These are phyloP conservation scores for Hyphantria cunea DNA, from an alignment of 1,140 invertebrate species.

Conservation along the genomic window DNA sequence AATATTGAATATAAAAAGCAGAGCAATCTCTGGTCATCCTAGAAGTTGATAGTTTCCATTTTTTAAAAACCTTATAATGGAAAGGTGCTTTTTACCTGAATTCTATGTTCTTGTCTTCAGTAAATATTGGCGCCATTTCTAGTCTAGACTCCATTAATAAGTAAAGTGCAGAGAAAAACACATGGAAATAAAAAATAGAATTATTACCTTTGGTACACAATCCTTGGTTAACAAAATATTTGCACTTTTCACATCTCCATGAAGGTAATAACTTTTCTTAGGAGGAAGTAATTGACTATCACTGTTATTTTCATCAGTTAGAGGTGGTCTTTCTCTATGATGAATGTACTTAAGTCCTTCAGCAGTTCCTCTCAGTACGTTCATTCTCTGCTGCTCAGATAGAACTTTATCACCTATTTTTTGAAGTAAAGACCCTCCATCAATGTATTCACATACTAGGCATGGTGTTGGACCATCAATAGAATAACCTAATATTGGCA, in stretches of 20 bases:
- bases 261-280: slow-evolving; percentile 80
- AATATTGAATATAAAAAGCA: too few relatives aligned
- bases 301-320: slow-evolving; percentile 25
- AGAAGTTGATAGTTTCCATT: too few relatives aligned
- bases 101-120: too few relatives aligned
- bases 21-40: too few relatives aligned
- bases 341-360: slow-evolving; percentile 86
- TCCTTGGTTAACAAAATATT: slow-evolving; percentile 87
- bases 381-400: slow-evolving; percentile 80
- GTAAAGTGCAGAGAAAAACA: too few relatives aligned
- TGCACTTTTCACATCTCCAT: slow-evolving; percentile 90
- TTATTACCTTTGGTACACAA: slow-evolving; percentile 84
- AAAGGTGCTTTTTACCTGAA: too few relatives aligned
- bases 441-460: slow-evolving; percentile 87
- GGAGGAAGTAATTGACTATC: slow-evolving; percentile 38
- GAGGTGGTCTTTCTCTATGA: slow-evolving; percentile 42
- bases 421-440: slow-evolving; percentile 86
- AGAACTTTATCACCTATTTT: slow-evolving; percentile 78
- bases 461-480: slow-evolving; percentile 84
- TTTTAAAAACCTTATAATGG: too few relatives aligned
- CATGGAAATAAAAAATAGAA: slow-evolving; percentile 24
- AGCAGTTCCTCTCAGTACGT: slow-evolving; percentile 84
- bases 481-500: slow-evolving; percentile 86
- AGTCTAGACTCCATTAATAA: too few relatives aligned
- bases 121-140: too few relatives aligned